Conservation (phyloP, 2,888 invertebrate genomes). For the Dilophus febrilis region DNA sequence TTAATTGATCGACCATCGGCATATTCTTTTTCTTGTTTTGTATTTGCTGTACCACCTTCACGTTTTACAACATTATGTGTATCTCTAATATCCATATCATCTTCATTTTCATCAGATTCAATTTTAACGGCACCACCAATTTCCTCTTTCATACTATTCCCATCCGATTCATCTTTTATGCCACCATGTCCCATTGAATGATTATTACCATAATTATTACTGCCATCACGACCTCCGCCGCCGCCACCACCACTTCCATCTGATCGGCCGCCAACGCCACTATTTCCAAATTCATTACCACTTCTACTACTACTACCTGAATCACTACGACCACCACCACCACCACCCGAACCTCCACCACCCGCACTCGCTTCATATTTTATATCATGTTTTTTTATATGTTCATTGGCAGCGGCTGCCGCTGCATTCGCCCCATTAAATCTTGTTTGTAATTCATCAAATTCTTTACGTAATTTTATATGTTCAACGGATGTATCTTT, state of each 20-base stretch:
- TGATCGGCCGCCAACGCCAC: constrained; percentile 27
- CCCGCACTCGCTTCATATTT: constrained; percentile 29
- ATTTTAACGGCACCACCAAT: constrained; percentile 21
- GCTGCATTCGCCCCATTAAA: constrained; percentile 34
- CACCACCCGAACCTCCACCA: constrained; percentile 24
- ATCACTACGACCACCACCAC: constrained; percentile 21
- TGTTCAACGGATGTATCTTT: constrained; percentile 73
- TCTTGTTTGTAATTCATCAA: constrained; percentile 44
- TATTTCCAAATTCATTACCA: constrained; percentile 25
- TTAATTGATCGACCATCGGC: constrained; percentile 32
- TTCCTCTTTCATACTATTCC: constrained; percentile 39
- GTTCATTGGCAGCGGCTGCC: constrained; percentile 32
- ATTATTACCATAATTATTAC: constrained; percentile 9
- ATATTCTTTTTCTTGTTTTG: constrained; percentile 32
- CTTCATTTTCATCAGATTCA: constrained; percentile 25
- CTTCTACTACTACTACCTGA: constrained; percentile 2
- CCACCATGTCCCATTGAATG: background rate
- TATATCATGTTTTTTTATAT: constrained; percentile 9
- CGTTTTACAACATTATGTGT: constrained; percentile 6
- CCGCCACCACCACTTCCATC: too few species aligned
- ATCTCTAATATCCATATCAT: constrained; percentile 23
- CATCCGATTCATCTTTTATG: constrained; percentile 18
- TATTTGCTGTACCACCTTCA: constrained; percentile 18
- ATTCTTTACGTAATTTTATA: constrained; percentile 52
- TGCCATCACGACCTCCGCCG: constrained; percentile 6